Conservation (phyloP, 2,113 vertebrate species). For the Pedetes capensis region DNA sequence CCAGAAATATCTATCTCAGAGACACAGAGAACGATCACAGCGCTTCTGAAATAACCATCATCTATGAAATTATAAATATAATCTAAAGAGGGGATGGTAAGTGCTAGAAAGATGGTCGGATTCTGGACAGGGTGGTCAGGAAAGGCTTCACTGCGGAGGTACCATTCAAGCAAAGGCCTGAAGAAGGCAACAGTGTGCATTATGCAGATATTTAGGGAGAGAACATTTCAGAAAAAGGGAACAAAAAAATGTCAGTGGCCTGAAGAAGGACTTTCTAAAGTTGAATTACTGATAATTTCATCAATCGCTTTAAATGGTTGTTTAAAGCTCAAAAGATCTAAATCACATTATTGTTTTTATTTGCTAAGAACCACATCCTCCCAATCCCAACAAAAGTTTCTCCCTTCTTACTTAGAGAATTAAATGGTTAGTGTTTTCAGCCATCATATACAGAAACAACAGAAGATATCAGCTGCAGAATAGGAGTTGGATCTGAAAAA, state of each 20-base stretch:
- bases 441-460: background rate
- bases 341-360: conserved; percentile 1
- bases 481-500: background rate
- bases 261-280: background rate
- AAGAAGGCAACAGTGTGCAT: background rate
- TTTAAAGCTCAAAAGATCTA: conserved; percentile 22
- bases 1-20: background rate
- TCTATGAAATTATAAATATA: background rate
- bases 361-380: background rate
- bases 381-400: background rate
- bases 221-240: background rate
- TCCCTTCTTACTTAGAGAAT: background rate
- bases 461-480: background rate
- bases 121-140: background rate
- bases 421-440: conserved; percentile 17
- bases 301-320: background rate
- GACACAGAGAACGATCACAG: background rate
- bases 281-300: background rate
- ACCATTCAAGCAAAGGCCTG: background rate
- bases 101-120: background rate
- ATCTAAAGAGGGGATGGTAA: background rate
- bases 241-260: background rate
- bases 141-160: background rate
- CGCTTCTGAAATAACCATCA: background rate
- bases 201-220: background rate